phyloP scores from a whole-genome alignment of 2,113 vertebrate species.

The Barbus barbus region DNA sequence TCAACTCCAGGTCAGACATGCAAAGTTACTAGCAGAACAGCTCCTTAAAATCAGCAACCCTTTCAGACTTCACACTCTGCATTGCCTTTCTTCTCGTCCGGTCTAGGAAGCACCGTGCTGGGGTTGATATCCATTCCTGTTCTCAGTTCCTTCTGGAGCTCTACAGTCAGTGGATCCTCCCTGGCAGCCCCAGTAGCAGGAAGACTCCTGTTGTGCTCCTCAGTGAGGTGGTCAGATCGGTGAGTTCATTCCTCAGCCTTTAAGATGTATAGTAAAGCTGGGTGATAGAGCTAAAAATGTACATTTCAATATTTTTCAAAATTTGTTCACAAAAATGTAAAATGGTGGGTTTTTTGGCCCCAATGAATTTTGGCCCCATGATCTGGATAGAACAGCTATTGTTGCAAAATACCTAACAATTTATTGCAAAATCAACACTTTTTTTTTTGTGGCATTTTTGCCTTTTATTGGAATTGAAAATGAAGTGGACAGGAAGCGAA shows the following conservation, averaged over 20 bases:
- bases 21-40: neutral
- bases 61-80: neutral
- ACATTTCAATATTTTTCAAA: too few species aligned
- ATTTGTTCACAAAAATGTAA: too few species aligned
- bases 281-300: too few species aligned
- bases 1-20: constrained; percentile 87
- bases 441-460: too few species aligned
- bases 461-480: too few species aligned
- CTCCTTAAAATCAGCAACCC: neutral
- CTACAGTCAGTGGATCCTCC: constrained; percentile 97
- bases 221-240: constrained; percentile 95
- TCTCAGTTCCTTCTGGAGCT: constrained; percentile 97
- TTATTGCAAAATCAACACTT: too few species aligned
- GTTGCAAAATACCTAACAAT: too few species aligned
- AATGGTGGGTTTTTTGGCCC: too few species aligned
- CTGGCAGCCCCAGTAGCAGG: constrained; percentile 81
- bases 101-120: constrained; percentile 92
- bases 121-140: constrained; percentile 98
- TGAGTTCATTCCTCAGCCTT: constrained; percentile 68
- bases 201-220: constrained; percentile 89
- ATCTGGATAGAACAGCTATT: too few species aligned
- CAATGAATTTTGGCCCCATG: too few species aligned
- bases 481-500: too few species aligned
- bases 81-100: neutral
- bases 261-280: too few species aligned